phyloP scores from a whole-genome alignment of 2,113 vertebrate genomes.

The Litocranius walleri region DNA sequence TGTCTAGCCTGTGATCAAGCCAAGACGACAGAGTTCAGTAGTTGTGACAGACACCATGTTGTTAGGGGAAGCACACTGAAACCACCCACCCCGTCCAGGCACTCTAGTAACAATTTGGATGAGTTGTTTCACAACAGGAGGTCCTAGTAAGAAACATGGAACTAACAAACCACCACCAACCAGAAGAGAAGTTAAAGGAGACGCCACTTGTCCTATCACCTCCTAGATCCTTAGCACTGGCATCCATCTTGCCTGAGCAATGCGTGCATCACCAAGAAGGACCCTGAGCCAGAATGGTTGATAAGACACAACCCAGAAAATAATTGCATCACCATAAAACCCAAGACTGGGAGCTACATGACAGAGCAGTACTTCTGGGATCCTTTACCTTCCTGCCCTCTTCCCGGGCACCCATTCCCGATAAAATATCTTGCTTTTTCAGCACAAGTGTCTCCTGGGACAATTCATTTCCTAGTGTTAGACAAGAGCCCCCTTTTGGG shows the following conservation, averaged over 20 bases:
- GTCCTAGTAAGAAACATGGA: background rate
- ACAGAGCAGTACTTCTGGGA: background rate
- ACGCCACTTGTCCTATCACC: rapidly evolving
- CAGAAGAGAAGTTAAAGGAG: background rate
- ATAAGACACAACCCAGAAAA: background rate
- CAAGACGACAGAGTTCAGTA: background rate
- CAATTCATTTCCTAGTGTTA: background rate
- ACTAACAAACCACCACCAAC: background rate
- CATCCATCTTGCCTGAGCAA: background rate
- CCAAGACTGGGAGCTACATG: background rate
- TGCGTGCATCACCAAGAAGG: background rate
- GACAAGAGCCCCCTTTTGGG: background rate
- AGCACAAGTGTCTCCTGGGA: background rate
- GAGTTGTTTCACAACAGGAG: background rate
- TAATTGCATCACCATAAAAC: background rate
- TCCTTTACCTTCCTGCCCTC: background rate
- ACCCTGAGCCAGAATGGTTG: background rate
- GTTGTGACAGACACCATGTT: background rate
- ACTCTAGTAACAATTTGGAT: background rate
- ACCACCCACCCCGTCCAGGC: background rate
- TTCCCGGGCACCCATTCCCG: background rate
- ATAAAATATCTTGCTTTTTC: background rate
- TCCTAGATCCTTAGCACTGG: background rate
- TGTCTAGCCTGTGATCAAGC: background rate
- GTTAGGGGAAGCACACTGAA: background rate